Percentiles rank a stretch among this genome's conserved stretches.
These are phyloP conservation scores for Nycticorax nycticorax DNA, from an alignment of 2,113 vertebrate species.

Conservation along the genomic window DNA sequence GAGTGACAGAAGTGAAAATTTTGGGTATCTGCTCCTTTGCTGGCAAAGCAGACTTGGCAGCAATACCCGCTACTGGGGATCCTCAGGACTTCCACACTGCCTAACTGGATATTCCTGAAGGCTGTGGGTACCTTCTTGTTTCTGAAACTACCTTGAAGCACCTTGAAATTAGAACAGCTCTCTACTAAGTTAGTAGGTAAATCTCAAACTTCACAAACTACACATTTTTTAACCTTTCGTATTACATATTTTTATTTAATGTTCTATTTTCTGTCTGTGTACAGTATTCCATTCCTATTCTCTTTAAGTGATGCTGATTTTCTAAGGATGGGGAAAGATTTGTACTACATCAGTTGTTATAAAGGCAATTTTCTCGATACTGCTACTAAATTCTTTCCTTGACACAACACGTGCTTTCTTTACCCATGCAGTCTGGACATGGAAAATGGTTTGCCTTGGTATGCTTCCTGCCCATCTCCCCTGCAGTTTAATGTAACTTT, in stretches of 20 bases:
- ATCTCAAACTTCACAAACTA: neutral
- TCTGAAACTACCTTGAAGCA: neutral
- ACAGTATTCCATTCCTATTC: neutral
- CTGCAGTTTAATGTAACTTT: neutral
- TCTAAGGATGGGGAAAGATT: neutral
- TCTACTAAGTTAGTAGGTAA: neutral
- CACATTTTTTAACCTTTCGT: neutral
- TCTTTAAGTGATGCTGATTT: neutral
- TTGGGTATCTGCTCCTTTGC: neutral
- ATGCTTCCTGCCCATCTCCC: neutral
- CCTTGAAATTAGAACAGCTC: neutral
- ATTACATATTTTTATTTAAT: neutral
- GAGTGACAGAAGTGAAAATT: neutral
- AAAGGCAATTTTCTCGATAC: neutral
- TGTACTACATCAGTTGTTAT: neutral
- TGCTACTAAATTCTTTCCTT: neutral
- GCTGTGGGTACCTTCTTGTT: neutral
- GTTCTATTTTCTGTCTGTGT: rapidly evolving
- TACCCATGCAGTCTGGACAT: neutral
- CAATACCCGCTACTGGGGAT: neutral
- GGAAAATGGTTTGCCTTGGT: neutral
- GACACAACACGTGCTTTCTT: rapidly evolving
- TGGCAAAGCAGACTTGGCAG: neutral
- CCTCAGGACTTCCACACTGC: neutral
- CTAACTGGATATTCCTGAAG: neutral